A percentile compares a stretch with the other conserved stretches of the same genome.
These are phyloP conservation scores for Pelecanoides urinatrix DNA, from an alignment of 2,113 vertebrate species.

Conservation along the genomic window DNA sequence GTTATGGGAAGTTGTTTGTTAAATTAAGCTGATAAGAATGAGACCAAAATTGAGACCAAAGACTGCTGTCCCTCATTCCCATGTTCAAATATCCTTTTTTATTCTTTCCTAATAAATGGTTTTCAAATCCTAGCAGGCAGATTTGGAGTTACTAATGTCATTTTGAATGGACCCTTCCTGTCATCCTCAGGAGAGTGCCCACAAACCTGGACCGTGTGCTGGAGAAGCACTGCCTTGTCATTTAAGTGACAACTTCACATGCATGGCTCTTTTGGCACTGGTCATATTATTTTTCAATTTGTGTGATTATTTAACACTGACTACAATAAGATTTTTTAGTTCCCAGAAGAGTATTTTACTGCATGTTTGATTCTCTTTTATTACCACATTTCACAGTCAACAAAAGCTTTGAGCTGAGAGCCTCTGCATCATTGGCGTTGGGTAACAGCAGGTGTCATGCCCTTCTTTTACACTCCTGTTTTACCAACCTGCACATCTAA, in stretches of 20 bases:
- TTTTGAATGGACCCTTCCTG: background rate
- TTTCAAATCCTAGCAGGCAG: background rate
- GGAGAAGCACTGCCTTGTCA: background rate
- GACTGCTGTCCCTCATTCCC: background rate
- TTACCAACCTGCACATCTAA: background rate
- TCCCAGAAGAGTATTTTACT: background rate
- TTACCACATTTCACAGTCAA: background rate
- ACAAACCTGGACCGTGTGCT: background rate
- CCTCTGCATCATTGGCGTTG: background rate
- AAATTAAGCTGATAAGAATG: background rate
- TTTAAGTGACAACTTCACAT: background rate
- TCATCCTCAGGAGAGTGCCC: background rate
- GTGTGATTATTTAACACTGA: background rate
- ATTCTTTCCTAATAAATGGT: background rate
- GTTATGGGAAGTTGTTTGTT: background rate
- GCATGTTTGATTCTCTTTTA: constrained; percentile 7
- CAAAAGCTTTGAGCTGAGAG: background rate
- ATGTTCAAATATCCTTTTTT: background rate
- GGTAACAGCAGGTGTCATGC: background rate
- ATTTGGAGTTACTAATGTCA: background rate
- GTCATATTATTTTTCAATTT: background rate
- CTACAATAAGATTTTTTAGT: background rate
- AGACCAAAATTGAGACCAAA: background rate
- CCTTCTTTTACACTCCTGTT: background rate
- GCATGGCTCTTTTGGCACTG: background rate